Evolutionary conservation across 2,888 invertebrate species (phyloP), one percentile per base, ranked within the genome.

Genomic region (Fragum whitleyi): DNA sequence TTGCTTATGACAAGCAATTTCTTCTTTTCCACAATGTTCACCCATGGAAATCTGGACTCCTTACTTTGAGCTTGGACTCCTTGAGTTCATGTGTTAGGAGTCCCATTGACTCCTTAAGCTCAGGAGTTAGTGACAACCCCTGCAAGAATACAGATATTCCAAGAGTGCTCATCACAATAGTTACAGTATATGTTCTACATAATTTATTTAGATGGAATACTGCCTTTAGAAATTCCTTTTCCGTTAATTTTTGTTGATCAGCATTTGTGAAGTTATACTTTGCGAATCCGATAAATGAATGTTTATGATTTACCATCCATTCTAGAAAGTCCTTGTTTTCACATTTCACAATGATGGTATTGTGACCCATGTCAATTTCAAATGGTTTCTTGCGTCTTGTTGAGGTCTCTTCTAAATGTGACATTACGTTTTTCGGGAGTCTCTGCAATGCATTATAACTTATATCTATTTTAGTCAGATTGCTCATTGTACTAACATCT

Each of bases 281-380:
- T 1, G 70, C 29, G 28, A 77, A 61, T 14, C 47, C 14, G n/a
- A 59, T 7, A 26, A 81, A 70, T 21, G 26, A 74, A 0, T 21
- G 39, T 23, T 55, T 42, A 21, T 77, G 71, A 47, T 74, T 47
- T 5, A 61, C 29, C 36, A 82, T 70, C 79, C 73, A 79, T 51
- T 65, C 16, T 7, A 82, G 29, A 55, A 76, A 79, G 0, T 70
- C 39, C 19, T 59, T 26, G 19, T 69, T 53, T 36, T 59, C 39
- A 70, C 82, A 82, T 11, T 23, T 42, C 0, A 39, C 16, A n/a
- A 23, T 32, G 6, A 82, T n/a, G 14, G 65, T 26, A 70, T 82
- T 82, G 9, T 79, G 55, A 9, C 53, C 36, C 26, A 82, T 47
- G 47, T 79, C 73, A 21, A 82, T 61, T 1, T 51, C 26, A 62